Conservation (phyloP, 2,888 invertebrate genomes). For the Abscondita cerata region DNA sequence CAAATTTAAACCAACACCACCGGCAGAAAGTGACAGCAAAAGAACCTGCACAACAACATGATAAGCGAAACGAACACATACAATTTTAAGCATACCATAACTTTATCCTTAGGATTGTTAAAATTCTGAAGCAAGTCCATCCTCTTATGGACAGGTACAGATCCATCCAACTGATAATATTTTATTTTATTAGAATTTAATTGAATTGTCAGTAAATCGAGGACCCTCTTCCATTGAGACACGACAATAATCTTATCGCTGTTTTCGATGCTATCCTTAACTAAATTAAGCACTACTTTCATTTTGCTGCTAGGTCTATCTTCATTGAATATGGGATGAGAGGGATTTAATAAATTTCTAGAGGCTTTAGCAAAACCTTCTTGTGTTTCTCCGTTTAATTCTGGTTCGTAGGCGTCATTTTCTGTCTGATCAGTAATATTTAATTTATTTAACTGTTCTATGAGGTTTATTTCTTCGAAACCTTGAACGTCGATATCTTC, state of each 20-base stretch:
- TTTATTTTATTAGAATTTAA: conserved; percentile 63
- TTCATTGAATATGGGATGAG: conserved; percentile 75
- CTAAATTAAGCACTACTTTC: conserved; percentile 64
- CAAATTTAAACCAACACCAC: conserved; percentile 94
- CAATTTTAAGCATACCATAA: conserved; percentile 59
- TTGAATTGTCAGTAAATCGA: conserved; percentile 74
- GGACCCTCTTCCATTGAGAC: conserved; percentile 90
- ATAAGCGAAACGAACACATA: neutral
- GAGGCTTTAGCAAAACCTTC: conserved; percentile 65
- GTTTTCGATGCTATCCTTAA: conserved; percentile 62
- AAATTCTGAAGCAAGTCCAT: conserved; percentile 73
- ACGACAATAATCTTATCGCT: conserved; percentile 84
- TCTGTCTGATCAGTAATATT: conserved; percentile 58
- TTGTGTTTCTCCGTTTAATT: conserved; percentile 25
- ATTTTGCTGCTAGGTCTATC: conserved; percentile 72
- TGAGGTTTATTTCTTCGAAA: conserved; percentile 64
- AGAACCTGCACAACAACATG: conserved; percentile 64
- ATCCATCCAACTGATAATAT: conserved; percentile 77
- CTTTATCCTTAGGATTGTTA: conserved; percentile 67
- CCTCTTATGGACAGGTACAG: conserved; percentile 74
- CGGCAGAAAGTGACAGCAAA: conserved; percentile 88
- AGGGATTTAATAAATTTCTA: conserved; percentile 67
- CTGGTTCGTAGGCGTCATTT: conserved; percentile 43
- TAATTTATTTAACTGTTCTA: conserved; percentile 70
- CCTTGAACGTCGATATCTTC: conserved; percentile 55